Evolutionary conservation across 2,888 invertebrate species (phyloP), one percentile per base, ranked within the genome.

Genomic region (Branchipolynoe longqiensis): DNA sequence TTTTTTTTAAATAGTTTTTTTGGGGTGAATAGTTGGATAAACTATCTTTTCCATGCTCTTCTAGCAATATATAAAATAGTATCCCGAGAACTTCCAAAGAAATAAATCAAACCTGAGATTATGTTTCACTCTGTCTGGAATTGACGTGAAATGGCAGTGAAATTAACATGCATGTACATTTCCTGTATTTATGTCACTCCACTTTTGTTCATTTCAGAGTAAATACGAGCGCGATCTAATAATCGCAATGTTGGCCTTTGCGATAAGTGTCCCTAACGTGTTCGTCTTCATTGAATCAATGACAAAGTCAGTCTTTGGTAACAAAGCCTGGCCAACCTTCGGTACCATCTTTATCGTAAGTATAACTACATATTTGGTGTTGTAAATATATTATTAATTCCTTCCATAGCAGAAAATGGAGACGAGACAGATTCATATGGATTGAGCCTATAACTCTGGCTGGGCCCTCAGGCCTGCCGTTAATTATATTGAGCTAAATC

Each of bases 211-310:
- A 1, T 85, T 87, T 25, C 87, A 89, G 89, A 87, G 73, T 22
- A 89, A 89, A 74, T 89, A 85, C 69, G 89, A 89, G 86, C 73
- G 87, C 3, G 88, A 89, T 40, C 84, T 89, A 78, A 87, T 88
- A 59, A 86, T 88, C 58, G 85, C 89, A 28, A 87, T 89, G 88
- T 83, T 89, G 69, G 86, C 87, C 1, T 33, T 89, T 14, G 78
- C 87, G 31, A 89, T 89, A 22, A 87, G 87, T 78, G 85, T 87
- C 3, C 87, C 89, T n/a, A 89, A 89, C 40, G 84, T 89, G n/a
- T 88, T 89, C 84, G 73, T 87, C 28, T 89, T 89, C 82, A 41
- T 88, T 25, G 89, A 89, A 81, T 87, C 87, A 73, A 81, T 89
- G 28, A 64, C 86, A 64, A 89, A 89, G 62, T 89, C 88, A 25